These are phyloP conservation scores for Scaptomyza caliginosa DNA, from an alignment of 2,888 invertebrate genomes.

Conservation along the genomic window DNA sequence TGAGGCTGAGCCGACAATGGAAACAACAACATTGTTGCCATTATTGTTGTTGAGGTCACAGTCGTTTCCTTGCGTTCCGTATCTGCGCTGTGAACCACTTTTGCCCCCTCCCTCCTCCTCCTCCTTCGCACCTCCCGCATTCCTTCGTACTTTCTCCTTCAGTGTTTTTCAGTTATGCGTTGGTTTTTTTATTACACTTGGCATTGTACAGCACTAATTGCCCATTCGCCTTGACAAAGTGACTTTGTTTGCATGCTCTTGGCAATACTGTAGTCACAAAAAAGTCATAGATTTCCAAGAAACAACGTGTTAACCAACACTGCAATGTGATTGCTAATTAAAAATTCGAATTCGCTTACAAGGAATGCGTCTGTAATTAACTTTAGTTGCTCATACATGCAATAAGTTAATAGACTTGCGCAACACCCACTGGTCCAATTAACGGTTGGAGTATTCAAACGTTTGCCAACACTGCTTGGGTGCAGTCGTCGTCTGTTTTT, in stretches of 20 bases:
- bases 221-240: slow-evolving; percentile 24
- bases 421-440: background rate
- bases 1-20: slow-evolving; percentile 48
- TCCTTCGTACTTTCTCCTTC: slow-evolving; percentile 1
- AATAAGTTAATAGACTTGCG: background rate
- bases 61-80: slow-evolving; percentile 1
- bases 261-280: slow-evolving; percentile 11
- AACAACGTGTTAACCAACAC: background rate
- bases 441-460: background rate
- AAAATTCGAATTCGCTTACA: background rate
- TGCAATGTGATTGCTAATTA: too few relatives aligned
- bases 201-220: slow-evolving; percentile 56
- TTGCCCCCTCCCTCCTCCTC: background rate
- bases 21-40: slow-evolving; percentile 42
- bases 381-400: background rate
- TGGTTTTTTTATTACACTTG: slow-evolving; percentile 30
- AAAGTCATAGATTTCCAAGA: too few relatives aligned
- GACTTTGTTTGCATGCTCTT: slow-evolving; percentile 16
- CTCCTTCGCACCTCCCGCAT: background rate
- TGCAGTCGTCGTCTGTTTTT: slow-evolving; percentile 1
- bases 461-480: slow-evolving; percentile 16
- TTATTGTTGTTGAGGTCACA: slow-evolving; percentile 46
- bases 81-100: background rate
- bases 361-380: background rate
- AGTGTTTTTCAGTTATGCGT: slow-evolving; percentile 15